These are phyloP conservation scores for Campoletis sonorensis DNA, from an alignment of 1,140 invertebrate species.

Conservation along the genomic window DNA sequence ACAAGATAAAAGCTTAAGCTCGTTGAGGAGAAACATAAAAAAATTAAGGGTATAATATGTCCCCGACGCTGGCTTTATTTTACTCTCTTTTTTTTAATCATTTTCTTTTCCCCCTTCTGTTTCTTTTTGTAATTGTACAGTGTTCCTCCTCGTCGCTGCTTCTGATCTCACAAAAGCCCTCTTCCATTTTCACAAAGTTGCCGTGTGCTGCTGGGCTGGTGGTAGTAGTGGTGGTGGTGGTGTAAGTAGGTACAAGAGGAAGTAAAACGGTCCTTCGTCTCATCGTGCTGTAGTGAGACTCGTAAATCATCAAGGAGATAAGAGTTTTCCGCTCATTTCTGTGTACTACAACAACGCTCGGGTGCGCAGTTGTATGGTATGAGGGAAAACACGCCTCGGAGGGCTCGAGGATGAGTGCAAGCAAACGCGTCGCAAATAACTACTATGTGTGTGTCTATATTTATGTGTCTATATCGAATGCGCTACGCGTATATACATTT, in stretches of 20 bases:
- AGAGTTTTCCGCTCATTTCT: constrained; percentile 41
- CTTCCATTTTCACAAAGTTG: constrained; percentile 8
- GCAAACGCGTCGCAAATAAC: constrained; percentile 4
- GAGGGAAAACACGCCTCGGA: neutral
- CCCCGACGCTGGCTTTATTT: neutral
- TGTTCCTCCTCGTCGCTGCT: neutral
- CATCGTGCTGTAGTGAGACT: neutral
- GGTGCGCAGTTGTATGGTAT: constrained; percentile 5
- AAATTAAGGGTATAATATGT: neutral
- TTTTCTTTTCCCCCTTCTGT: neutral
- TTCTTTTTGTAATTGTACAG: no score
- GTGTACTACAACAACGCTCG: constrained; percentile 4
- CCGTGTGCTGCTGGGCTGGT: neutral
- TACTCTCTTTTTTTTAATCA: constrained; percentile 4
- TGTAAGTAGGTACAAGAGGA: constrained; percentile 41
- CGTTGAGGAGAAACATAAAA: no score
- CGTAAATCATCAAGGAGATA: constrained; percentile 39
- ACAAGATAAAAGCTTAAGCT: neutral
- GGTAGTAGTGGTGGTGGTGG: neutral
- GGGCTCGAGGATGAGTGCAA: neutral
- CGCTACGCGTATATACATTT: neutral
- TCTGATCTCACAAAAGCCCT: constrained; percentile 1
- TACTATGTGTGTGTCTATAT: neutral
- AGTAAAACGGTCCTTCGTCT: constrained; percentile 29
- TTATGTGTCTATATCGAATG: neutral